Evolutionary conservation across 2,797 vertebrate species (phyloP).

Genomic region (Anolis apletophallus): DNA sequence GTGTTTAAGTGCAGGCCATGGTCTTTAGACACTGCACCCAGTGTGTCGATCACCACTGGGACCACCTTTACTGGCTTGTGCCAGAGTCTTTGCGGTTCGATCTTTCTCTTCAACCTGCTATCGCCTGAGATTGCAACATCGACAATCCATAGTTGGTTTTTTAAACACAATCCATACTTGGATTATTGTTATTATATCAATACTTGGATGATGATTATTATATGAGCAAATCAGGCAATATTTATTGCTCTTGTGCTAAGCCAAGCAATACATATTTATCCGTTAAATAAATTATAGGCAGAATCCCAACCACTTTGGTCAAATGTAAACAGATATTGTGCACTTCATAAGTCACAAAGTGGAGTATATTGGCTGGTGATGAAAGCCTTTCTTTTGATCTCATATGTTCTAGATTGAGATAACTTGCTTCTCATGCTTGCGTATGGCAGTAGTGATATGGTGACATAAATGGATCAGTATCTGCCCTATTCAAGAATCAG

Average conservation of each 20-base stretch:
- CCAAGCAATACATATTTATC: neutral
- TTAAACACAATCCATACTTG: no score
- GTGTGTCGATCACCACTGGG: no score
- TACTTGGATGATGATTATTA: no score
- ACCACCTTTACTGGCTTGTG: no score
- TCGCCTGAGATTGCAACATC: no score
- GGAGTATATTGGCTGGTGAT: conserved; percentile 17
- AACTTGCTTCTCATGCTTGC: neutral
- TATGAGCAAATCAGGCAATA: conserved; percentile 8
- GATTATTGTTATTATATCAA: no score
- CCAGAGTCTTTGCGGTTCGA: no score
- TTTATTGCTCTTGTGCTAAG: conserved; percentile 17
- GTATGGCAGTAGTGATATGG: neutral
- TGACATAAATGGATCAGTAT: neutral
- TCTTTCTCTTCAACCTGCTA: no score
- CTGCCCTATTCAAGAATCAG: no score
- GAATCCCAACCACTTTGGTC: conserved; percentile 22
- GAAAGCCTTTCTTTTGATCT: conserved; percentile 23
- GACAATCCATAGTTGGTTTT: no score
- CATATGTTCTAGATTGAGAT: conserved; percentile 2
- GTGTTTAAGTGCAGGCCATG: no score
- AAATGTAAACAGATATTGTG: neutral
- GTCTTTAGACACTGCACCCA: no score
- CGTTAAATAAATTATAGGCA: neutral
- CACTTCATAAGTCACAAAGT: conserved; percentile 24